Evolutionary conservation across 35 echinoderm and acorn worm species (phyloP), one percentile per base, ranked within the genome.

Genomic region (Ophioderma brevispina): DNA sequence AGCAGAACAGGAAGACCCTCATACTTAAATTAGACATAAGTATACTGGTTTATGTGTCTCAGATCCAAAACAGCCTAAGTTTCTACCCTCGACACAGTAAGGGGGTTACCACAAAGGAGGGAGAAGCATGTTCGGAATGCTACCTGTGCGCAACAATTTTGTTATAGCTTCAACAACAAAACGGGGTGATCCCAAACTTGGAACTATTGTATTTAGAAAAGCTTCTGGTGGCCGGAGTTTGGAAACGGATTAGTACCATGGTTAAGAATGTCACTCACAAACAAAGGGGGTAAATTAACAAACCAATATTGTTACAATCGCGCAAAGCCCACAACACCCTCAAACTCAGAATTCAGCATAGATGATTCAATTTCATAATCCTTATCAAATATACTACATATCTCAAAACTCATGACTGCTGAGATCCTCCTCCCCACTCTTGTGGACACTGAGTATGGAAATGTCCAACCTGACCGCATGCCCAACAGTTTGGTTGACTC

Each of bases 1-100:
- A 25, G 59, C n/a, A 70, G n/a, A 13, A 25, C n/a, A 70, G 2
- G 10, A 3, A 70, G 28, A 70, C 59, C 59, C n/a, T 70, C 23
- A 4, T 70, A 70, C 28, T n/a, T 70, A n/a, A n/a, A n/a, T n/a
- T n/a, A n/a, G n/a, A n/a, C n/a, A n/a, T n/a, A n/a, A n/a, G n/a
- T n/a, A n/a, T n/a, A n/a, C n/a, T n/a, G n/a, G 39, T 89, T 80
- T 8, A 89, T 42, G 30, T 89, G 77, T n/a, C 46, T 13, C 11
- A 89, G 52, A 30, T 55, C 78, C 28, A 89, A 64, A 11, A 89
- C 87, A 59, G 49, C 43, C 76, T 52, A 49, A 89, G 37, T 55
- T 81, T 89, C 35, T 89, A 31, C 87, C 87, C 35, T 89, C 46
- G 78, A 40, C 0, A 81, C 87, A 1, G 76, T 63, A 33, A 89